Conservation (phyloP, 2,888 invertebrate species). For the Clunio marinus region DNA sequence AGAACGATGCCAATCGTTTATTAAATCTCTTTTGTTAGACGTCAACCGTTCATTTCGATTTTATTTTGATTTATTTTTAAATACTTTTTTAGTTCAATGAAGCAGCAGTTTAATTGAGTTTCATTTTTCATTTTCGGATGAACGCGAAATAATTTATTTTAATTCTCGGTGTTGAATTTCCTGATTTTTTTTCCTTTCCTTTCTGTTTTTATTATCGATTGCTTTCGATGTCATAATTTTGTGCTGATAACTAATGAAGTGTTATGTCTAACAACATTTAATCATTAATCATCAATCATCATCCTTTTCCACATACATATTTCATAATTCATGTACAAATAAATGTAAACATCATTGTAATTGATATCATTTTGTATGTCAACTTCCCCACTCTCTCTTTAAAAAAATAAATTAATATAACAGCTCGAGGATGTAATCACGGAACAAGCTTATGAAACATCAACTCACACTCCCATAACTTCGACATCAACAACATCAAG, state of each 20-base stretch:
- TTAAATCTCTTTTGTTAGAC: background rate
- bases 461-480: constrained; percentile 1
- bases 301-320: background rate
- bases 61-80: background rate
- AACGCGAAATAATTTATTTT: background rate
- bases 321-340: background rate
- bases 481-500: background rate
- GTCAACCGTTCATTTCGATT: no score
- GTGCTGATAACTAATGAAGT: background rate
- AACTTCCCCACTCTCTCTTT: no score
- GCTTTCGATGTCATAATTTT: background rate
- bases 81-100: background rate
- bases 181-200: background rate
- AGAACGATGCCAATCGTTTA: background rate
- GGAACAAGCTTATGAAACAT: constrained; percentile 5
- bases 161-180: background rate
- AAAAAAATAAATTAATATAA: background rate
- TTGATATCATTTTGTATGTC: no score
- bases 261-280: background rate
- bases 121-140: no score
- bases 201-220: background rate
- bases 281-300: background rate
- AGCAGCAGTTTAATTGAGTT: background rate
- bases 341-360: no score
- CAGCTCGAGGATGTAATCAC: constrained; percentile 11